Conservation (phyloP, 2,797 vertebrate genomes). For the Ctenochaetus hawaiiensis region DNA sequence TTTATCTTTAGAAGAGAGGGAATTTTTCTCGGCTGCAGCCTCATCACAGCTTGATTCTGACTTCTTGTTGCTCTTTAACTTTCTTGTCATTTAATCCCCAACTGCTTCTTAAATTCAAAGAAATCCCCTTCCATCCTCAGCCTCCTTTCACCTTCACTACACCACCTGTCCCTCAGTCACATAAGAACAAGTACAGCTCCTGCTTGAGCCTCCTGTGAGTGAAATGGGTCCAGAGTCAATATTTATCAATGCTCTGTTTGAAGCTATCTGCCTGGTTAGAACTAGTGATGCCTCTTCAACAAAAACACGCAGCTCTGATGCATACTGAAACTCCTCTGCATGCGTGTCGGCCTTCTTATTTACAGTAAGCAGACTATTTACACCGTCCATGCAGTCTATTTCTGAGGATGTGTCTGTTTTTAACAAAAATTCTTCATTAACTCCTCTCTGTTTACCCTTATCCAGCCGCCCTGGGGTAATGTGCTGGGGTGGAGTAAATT, state of each 20-base stretch:
- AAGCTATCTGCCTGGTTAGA: constrained; percentile 64
- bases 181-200: constrained; percentile 4
- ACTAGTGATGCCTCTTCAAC: constrained; percentile 49
- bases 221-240: constrained; percentile 61
- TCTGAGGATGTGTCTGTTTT: constrained; percentile 19
- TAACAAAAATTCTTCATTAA: constrained; percentile 51
- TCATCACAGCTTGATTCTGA: not conserved
- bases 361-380: constrained; percentile 34
- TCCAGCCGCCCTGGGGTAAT: constrained; percentile 24
- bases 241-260: constrained; percentile 62
- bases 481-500: constrained; percentile 15
- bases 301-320: constrained; percentile 55
- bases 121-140: not conserved
- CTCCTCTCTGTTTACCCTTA: constrained; percentile 25
- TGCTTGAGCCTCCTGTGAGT: constrained; percentile 28
- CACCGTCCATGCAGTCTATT: constrained; percentile 13
- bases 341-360: not conserved
- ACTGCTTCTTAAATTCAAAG: not conserved
- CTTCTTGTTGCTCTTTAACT: not conserved
- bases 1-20: not conserved
- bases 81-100: not conserved
- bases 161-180: constrained; percentile 31
- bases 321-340: constrained; percentile 29
- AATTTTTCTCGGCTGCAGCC: not conserved
- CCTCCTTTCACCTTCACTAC: constrained; percentile 12